These are phyloP conservation scores for Carpatolechia fugitivella DNA, from an alignment of 2,888 invertebrate genomes.

Conservation along the genomic window DNA sequence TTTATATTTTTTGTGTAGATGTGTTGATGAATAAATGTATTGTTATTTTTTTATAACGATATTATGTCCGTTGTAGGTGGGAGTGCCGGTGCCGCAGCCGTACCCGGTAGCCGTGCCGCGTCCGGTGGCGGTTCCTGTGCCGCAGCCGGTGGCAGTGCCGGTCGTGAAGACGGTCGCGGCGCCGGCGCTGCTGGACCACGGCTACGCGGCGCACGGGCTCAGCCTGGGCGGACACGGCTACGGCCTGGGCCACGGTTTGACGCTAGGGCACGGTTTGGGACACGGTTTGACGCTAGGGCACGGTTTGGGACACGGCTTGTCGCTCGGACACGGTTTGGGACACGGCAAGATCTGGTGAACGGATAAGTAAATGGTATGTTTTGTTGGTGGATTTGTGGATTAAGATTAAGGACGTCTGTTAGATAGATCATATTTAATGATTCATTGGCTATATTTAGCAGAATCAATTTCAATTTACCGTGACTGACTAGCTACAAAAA, in stretches of 20 bases:
- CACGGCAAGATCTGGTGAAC: constrained; percentile 52
- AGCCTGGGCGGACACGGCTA: constrained; percentile 26
- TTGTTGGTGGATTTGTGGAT: neutral
- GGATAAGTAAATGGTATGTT: constrained; percentile 8
- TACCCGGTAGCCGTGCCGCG: constrained; percentile 57
- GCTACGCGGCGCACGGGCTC: constrained; percentile 30
- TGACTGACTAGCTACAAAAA: no score
- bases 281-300: constrained; percentile 22
- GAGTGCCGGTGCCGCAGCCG: constrained; percentile 67
- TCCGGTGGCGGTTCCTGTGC: constrained; percentile 50
- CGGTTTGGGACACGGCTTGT: constrained; percentile 10
- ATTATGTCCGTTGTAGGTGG: constrained; percentile 43
- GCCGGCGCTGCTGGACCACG: constrained; percentile 46
- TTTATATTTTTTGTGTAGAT: no score
- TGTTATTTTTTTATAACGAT: neutral
- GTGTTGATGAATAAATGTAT: no score
- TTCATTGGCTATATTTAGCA: no score
- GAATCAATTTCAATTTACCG: no score
- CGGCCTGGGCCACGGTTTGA: constrained; percentile 28
- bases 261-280: constrained; percentile 16
- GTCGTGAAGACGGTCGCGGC: constrained; percentile 66
- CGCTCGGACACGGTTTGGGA: constrained; percentile 15
- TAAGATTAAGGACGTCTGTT: no score
- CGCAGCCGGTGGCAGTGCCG: constrained; percentile 70
- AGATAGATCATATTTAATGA: no score